A percentile compares a stretch with the other conserved stretches of the same genome.
phyloP scores from a whole-genome alignment of 2,113 vertebrate genomes.

The Panurus biarmicus region DNA sequence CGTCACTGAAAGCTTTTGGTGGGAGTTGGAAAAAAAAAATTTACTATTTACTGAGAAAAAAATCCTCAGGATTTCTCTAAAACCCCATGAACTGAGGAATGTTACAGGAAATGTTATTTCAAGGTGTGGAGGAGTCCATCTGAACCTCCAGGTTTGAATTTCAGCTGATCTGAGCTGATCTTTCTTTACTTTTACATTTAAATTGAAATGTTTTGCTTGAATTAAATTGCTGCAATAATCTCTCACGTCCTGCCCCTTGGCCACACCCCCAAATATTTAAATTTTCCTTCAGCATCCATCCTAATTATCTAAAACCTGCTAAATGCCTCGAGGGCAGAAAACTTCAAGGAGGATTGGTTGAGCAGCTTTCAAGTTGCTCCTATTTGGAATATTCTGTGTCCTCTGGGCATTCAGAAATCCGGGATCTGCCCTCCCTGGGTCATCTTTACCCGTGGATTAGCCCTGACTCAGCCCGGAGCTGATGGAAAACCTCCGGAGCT shows the following conservation, averaged over 20 bases:
- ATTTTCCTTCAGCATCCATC: neutral
- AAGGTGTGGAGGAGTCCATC: fast-evolving
- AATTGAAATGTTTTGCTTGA: no score
- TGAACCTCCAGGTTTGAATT: neutral
- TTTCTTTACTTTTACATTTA: no score
- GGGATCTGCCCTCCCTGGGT: neutral
- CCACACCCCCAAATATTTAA: neutral
- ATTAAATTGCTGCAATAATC: neutral
- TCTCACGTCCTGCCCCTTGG: fast-evolving
- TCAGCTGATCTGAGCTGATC: neutral
- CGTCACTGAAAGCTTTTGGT: neutral
- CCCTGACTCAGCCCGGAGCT: neutral
- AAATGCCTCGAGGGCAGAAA: neutral
- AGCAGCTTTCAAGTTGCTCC: neutral
- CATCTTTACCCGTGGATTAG: neutral
- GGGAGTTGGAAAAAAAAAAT: neutral
- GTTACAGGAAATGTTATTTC: neutral
- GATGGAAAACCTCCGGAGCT: neutral
- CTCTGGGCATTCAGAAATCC: neutral
- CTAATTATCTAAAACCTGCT: fast-evolving
- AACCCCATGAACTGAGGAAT: neutral
- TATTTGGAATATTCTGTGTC: neutral
- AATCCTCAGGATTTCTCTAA: neutral
- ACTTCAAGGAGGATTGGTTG: neutral
- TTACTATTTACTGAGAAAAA: neutral